These are phyloP conservation scores for Atopsyche davidsoni DNA, from an alignment of 1,140 invertebrate genomes.

Conservation along the genomic window DNA sequence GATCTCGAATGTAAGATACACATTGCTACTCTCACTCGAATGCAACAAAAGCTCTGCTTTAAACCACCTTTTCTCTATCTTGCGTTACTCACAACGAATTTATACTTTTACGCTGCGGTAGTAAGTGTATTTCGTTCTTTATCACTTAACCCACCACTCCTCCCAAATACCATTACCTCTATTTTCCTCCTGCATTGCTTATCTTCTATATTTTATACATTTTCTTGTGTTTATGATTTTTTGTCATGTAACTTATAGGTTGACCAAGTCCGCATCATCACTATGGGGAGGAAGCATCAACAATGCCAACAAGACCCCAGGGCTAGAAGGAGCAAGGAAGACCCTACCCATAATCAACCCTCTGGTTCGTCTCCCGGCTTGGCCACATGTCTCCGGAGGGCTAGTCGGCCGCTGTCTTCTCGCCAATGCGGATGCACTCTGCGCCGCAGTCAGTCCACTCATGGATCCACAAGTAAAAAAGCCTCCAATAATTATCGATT, in stretches of 20 bases:
- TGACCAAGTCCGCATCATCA: conserved; percentile 48
- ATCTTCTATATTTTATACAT: too few relatives aligned
- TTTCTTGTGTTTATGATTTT: too few relatives aligned
- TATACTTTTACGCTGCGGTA: too few relatives aligned
- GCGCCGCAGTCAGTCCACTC: conserved; percentile 87
- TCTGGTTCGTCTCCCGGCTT: conserved; percentile 74
- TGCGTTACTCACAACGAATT: too few relatives aligned
- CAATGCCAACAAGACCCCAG: conserved; percentile 21
- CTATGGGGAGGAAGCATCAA: conserved; percentile 48
- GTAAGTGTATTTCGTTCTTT: too few relatives aligned
- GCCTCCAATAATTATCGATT: not conserved
- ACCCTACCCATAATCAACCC: conserved; percentile 84
- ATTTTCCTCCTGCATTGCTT: conserved; percentile 5
- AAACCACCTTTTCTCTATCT: too few relatives aligned
- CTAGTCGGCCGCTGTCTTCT: conserved; percentile 65
- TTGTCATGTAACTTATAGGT: too few relatives aligned
- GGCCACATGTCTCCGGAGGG: conserved; percentile 64
- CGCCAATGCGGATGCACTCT: conserved; percentile 93
- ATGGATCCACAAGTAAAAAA: conserved; percentile 62
- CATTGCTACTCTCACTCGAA: too few relatives aligned
- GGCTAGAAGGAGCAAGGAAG: conserved; percentile 55
- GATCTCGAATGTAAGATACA: too few relatives aligned
- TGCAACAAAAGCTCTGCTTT: too few relatives aligned
- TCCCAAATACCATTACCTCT: too few relatives aligned
- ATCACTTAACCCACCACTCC: too few relatives aligned